These are phyloP conservation scores for Mamestra configurata DNA, from an alignment of 1,140 invertebrate species.

Conservation along the genomic window DNA sequence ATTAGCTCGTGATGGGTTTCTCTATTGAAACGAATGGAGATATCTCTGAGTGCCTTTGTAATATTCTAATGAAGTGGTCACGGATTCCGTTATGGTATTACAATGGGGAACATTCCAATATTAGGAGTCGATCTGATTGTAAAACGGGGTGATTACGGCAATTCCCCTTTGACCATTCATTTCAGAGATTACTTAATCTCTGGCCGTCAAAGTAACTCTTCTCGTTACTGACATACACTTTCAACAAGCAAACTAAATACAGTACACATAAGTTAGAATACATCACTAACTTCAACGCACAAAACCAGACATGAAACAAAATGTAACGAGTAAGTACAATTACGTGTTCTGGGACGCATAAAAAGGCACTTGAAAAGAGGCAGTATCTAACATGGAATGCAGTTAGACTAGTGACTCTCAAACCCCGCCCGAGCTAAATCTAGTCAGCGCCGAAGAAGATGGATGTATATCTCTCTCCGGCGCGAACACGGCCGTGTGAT, in stretches of 20 bases:
- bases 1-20: constrained; percentile 25
- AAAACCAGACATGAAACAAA: too few species aligned
- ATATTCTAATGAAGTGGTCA: constrained; percentile 1
- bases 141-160: background rate
- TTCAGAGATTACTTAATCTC: too few species aligned
- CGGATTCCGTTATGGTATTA: background rate
- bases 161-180: too few species aligned
- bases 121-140: background rate
- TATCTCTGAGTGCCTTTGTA: background rate
- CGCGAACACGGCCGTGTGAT: constrained; percentile 10
- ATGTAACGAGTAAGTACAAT: too few species aligned
- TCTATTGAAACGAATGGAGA: constrained; percentile 7
- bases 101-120: background rate
- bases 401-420: background rate
- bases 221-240: too few species aligned
- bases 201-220: too few species aligned
- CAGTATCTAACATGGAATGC: too few species aligned
- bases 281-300: too few species aligned
- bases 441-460: background rate
- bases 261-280: too few species aligned
- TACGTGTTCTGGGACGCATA: too few species aligned
- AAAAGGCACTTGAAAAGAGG: too few species aligned
- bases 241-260: too few species aligned
- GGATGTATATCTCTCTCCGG: background rate
- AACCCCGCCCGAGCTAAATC: background rate